A percentile compares a stretch with the other conserved stretches of the same genome.
Conservation (phyloP, 1,140 invertebrate genomes). For the Choristoneura fumiferana region DNA sequence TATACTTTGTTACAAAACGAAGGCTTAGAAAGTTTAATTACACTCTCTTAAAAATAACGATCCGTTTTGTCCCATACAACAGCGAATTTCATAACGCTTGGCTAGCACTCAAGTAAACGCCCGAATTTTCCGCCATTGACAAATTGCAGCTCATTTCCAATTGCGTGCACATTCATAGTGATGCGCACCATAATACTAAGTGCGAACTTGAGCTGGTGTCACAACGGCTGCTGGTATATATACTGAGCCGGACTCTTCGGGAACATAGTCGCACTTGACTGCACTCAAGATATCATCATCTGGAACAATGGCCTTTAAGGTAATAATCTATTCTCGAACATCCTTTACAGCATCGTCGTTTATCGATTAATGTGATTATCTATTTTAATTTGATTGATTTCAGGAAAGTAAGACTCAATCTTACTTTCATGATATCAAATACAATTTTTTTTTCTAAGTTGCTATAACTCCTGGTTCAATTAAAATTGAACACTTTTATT, state of each 20-base stretch:
- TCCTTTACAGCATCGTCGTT: too few relatives aligned
- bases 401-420: too few relatives aligned
- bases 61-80: not conserved
- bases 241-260: constrained; percentile 45
- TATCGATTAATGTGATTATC: too few relatives aligned
- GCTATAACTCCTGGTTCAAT: too few relatives aligned
- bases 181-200: constrained; percentile 68
- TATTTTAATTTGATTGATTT: too few relatives aligned
- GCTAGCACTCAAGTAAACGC: constrained; percentile 64
- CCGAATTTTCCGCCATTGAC: constrained; percentile 67
- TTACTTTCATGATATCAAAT: too few relatives aligned
- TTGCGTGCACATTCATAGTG: constrained; percentile 65
- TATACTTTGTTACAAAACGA: not conserved
- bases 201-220: constrained; percentile 60
- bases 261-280: constrained; percentile 60
- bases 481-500: too few relatives aligned
- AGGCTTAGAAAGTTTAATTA: constrained; percentile 5
- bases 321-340: constrained; percentile 26
- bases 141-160: constrained; percentile 71
- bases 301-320: constrained; percentile 66
- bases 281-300: constrained; percentile 45
- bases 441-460: too few relatives aligned
- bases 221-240: constrained; percentile 62
- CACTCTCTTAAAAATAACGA: constrained; percentile 8
- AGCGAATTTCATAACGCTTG: constrained; percentile 61